Evolutionary conservation across 2,113 vertebrate genomes (phyloP).

Genomic region (Embiotoca jacksoni): DNA sequence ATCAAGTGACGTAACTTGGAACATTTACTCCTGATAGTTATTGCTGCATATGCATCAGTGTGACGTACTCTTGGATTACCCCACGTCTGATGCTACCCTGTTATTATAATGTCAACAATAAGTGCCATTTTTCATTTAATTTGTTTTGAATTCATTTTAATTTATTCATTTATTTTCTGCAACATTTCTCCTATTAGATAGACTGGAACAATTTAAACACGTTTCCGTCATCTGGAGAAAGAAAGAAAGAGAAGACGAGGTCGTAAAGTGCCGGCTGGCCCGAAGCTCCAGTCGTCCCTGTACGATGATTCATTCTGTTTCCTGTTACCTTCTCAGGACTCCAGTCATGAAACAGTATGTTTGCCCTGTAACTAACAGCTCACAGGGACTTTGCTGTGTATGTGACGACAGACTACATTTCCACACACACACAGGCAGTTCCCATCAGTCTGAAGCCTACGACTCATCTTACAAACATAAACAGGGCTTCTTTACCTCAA

Average conservation of each 20-base stretch:
- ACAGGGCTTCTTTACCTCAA: constrained; percentile 61
- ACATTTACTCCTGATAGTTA: too few species aligned
- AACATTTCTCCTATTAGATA: background rate
- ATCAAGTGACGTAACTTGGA: too few species aligned
- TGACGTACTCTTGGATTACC: too few species aligned
- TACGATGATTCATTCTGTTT: constrained; percentile 58
- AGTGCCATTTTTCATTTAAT: too few species aligned
- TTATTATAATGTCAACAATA: too few species aligned
- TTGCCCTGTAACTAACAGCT: constrained; percentile 46
- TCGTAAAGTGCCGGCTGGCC: constrained; percentile 11
- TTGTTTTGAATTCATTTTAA: background rate
- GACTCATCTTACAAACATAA: constrained; percentile 56
- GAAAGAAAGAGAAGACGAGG: constrained; percentile 11
- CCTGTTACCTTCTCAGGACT: constrained; percentile 49
- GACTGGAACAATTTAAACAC: background rate
- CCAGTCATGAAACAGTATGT: constrained; percentile 51
- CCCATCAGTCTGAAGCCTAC: constrained; percentile 45
- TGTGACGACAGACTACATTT: constrained; percentile 9
- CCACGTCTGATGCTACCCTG: too few species aligned
- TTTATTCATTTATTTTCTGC: background rate
- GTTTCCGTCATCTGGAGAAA: background rate
- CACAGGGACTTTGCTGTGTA: constrained; percentile 19
- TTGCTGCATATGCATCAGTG: too few species aligned
- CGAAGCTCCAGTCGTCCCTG: constrained; percentile 41
- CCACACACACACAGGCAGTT: constrained; percentile 36